These are phyloP conservation scores for Hypena proboscidalis DNA, from an alignment of 2,888 invertebrate genomes.

Conservation along the genomic window DNA sequence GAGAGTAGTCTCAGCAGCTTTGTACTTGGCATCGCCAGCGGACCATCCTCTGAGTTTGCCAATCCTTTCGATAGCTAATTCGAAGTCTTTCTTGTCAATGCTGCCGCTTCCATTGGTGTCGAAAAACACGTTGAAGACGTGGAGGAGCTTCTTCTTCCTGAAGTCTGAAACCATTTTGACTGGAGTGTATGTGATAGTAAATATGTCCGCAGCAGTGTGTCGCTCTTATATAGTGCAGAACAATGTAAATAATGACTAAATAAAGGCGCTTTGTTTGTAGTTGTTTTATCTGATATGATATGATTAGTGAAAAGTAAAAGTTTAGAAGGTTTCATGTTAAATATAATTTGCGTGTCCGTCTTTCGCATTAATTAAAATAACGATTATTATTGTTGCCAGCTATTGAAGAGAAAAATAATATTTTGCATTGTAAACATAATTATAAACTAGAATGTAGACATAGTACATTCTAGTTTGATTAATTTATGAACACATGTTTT, in stretches of 20 bases:
- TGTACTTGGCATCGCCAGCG: constrained; percentile 89
- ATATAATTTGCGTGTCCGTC: constrained; percentile 1
- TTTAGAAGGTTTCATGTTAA: constrained; percentile 4
- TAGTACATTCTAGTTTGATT: too few species aligned
- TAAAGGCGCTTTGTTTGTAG: constrained; percentile 22
- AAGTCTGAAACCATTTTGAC: constrained; percentile 91
- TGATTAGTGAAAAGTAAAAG: constrained; percentile 30
- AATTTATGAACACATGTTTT: too few species aligned
- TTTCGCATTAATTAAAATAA: neutral
- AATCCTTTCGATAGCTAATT: constrained; percentile 93
- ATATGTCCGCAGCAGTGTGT: constrained; percentile 8
- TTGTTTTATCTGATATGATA: constrained; percentile 34
- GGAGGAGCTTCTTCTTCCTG: constrained; percentile 94
- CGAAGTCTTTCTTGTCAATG: constrained; percentile 95
- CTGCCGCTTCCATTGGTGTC: constrained; percentile 95
- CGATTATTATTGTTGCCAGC: too few species aligned
- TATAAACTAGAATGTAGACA: too few species aligned
- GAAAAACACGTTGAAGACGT: constrained; percentile 94
- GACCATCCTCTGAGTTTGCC: constrained; percentile 92
- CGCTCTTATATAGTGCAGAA: constrained; percentile 33
- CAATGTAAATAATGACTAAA: constrained; percentile 15
- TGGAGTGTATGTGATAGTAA: constrained; percentile 20
- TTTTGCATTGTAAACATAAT: too few species aligned
- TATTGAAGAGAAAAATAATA: too few species aligned
- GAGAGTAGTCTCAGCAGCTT: constrained; percentile 90